Evolutionary conservation across 2,113 vertebrate genomes (phyloP).

Genomic region (Ceyx margarethae): DNA sequence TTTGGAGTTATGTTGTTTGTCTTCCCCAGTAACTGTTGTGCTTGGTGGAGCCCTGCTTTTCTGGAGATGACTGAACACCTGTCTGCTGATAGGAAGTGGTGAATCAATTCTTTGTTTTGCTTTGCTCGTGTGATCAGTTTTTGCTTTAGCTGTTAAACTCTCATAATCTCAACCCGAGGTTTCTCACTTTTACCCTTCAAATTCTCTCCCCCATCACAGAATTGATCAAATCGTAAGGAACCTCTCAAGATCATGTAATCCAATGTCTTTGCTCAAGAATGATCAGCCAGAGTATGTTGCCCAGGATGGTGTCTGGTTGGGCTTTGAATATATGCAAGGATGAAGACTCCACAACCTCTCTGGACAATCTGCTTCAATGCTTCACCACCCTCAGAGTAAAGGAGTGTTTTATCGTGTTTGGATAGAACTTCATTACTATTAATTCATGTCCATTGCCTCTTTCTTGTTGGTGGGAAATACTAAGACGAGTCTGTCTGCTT

Average conservation of each 20-base stretch:
- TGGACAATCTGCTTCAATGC: neutral
- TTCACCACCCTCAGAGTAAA: neutral
- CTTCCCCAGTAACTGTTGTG: too few relatives aligned
- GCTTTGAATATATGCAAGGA: neutral
- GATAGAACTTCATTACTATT: neutral
- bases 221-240: neutral
- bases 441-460: neutral
- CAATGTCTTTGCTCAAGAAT: neutral
- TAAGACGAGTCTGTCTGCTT: neutral
- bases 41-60: too few relatives aligned
- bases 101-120: neutral
- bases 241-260: neutral
- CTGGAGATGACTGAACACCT: too few relatives aligned
- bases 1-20: too few relatives aligned
- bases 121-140: neutral
- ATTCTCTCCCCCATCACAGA: neutral
- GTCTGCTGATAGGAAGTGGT: too few relatives aligned
- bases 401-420: neutral
- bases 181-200: neutral
- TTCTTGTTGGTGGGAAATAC: neutral
- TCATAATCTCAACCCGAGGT: neutral
- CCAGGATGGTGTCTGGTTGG: neutral
- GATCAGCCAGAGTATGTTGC: neutral
- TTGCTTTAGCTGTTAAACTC: neutral
- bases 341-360: neutral